Base-by-base conservation (phyloP, 1,140 invertebrate genomes). In the Harlomillsia oculata region DNA sequence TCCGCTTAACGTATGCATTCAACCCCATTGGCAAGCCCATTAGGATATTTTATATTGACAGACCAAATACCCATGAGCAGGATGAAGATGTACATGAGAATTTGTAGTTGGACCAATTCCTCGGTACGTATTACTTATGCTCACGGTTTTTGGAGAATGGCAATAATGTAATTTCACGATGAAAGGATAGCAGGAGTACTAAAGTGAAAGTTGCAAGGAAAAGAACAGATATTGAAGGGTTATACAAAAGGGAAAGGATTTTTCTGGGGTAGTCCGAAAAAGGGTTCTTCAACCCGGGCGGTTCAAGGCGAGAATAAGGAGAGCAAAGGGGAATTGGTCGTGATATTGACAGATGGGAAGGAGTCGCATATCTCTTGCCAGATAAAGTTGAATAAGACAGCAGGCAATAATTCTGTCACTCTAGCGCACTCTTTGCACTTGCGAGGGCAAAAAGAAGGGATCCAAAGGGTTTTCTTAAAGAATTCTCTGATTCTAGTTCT, bases 341-440 rank as follows among this genome's bases (percentile, higher is more conserved):
- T 58, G 56, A 58, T 58, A 58, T 58, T 58, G 56, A 58, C 56
- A 40, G 56, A 58, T 58, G 56, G 53, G 56, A 36, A 49, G 49
- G 36, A 36, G 36, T 29, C 32, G 25, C 41, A 43, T 46, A 52
- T 45, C 48, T 44, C 49, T 52, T 48, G 26, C 41, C 30, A 48
- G 57, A 59, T 53, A 59, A 59, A 59, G 51, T 59, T 59, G 57
- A 59, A 59, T 51, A 59, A 11, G 57, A 59, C 57, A 59, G 57
- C 51, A 40, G 49, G 57, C 57, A 59, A 59, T 59, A 59, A 59
- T 59, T 59, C 57, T 59, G 57, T 59, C 57, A 59, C 45, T 59
- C 57, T 44, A 32, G 44, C 41, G 44, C 41, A 44, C 41, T 54
- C 41, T 45, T 37, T 46, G 21, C 41, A 30, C 28, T 39, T 45